These are phyloP conservation scores for Epizoanthus fatuus DNA, from an alignment of 92 coral and sea anemone species.

Conservation along the genomic window DNA sequence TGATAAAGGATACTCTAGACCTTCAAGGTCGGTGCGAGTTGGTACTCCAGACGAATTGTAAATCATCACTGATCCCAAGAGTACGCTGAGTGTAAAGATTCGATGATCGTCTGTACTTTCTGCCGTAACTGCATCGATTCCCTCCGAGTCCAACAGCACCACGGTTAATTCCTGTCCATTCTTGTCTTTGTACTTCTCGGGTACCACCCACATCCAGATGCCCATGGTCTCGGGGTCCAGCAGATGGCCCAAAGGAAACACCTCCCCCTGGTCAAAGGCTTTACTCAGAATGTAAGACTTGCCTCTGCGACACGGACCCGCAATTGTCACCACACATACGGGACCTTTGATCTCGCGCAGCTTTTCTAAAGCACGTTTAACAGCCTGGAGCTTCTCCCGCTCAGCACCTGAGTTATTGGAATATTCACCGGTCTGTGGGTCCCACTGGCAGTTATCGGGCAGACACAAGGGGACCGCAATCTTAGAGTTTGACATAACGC, in stretches of 20 bases:
- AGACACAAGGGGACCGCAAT: constrained; percentile 70
- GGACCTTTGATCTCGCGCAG: constrained; percentile 68
- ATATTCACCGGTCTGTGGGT: constrained; percentile 58
- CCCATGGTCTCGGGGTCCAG: constrained; percentile 93
- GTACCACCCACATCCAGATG: constrained; percentile 90
- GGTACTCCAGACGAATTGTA: constrained; percentile 73
- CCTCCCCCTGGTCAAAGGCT: constrained; percentile 79
- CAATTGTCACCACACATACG: constrained; percentile 88
- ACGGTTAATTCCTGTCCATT: constrained; percentile 78
- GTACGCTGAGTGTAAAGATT: constrained; percentile 78
- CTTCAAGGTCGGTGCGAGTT: constrained; percentile 32
- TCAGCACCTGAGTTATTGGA: constrained; percentile 34
- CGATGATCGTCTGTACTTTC: constrained; percentile 68
- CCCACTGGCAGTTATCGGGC: constrained; percentile 79
- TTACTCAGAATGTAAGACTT: constrained; percentile 87
- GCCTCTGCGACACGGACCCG: constrained; percentile 92
- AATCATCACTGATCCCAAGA: constrained; percentile 79
- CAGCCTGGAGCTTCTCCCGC: constrained; percentile 65
- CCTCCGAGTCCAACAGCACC: constrained; percentile 90
- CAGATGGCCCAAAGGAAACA: constrained; percentile 82
- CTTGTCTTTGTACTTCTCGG: constrained; percentile 56
- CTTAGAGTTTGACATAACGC: not conserved
- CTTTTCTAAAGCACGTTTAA: constrained; percentile 63
- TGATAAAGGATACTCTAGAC: constrained; percentile 27
- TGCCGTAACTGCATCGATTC: constrained; percentile 68